Base-by-base conservation (phyloP, 2,888 invertebrate species). In the Alloplasta piceator region DNA sequence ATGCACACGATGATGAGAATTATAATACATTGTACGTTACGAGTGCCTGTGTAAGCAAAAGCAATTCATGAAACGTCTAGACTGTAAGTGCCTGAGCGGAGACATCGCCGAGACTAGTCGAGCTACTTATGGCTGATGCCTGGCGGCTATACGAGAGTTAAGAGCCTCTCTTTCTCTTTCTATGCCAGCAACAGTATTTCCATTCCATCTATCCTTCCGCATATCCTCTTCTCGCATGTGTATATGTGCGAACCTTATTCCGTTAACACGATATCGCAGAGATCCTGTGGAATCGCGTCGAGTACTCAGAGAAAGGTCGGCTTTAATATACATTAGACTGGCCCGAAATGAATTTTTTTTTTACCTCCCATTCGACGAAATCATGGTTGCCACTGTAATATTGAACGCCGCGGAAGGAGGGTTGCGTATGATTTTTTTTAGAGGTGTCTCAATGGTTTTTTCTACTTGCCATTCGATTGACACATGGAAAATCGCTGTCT, bases 31-130 rank as follows among this genome's bases (percentile, higher is more conserved):
- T 60, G 14, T 10, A 46, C 46, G 12, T 10, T 56, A 0, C n/a
- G 55, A 26, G 66, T 60, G 46, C 72, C 55, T 64, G 43, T 64
- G 46, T 0, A 12, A 58, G 66, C 66, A 36, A 61, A 12, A 58
- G 66, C 66, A 36, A 61, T 14, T 16, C 70, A 70, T 55, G 66
- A 70, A 70, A n/a, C 64, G 81, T 81, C 81, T 81, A 81, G 81
- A 81, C 81, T 78, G 60, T 81, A 81, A 81, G 81, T 81, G 81
- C 77, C 78, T 48, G 70, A 78, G 70, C 68, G 78, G 78, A 81
- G 81, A 81, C 81, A 74, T 81, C 78, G 70, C 81, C 60, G 81
- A 78, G 81, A 81, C 81, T 81, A 81, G 81, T 81, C 81, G 81
- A 74, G 81, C 81, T 81, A 78, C 81, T 81, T 81, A 81, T 81